These are phyloP conservation scores for Australoheros scitulus DNA, from an alignment of 2,113 vertebrate species.

Conservation along the genomic window DNA sequence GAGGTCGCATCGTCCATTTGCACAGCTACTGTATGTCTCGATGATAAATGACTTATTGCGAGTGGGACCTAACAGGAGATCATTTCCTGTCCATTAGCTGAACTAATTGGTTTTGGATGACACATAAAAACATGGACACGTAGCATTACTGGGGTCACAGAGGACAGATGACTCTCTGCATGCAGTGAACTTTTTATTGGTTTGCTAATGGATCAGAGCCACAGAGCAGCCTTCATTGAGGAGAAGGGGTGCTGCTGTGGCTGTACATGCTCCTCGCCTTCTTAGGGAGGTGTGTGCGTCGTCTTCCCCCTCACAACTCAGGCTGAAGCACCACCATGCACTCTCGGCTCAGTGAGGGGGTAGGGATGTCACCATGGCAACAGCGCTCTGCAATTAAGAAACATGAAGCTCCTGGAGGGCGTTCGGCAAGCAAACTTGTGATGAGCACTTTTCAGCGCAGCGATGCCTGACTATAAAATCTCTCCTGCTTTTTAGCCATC, in stretches of 20 bases:
- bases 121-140: neutral
- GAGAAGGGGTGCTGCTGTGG: conserved; percentile 6
- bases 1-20: neutral
- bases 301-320: neutral
- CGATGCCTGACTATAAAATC: neutral
- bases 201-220: neutral
- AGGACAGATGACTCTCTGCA: neutral
- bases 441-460: conserved; percentile 22
- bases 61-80: neutral
- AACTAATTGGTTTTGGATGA: conserved; percentile 18
- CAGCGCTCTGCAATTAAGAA: conserved; percentile 55
- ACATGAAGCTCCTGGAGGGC: conserved; percentile 55
- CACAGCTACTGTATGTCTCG: neutral
- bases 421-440: conserved; percentile 17
- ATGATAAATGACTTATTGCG: neutral
- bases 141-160: neutral
- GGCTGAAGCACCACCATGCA: conserved; percentile 28
- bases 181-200: neutral
- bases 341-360: conserved; percentile 31
- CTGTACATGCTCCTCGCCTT: conserved; percentile 28
- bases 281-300: neutral
- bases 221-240: neutral
- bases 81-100: conserved; percentile 38
- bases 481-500: conserved; percentile 15
- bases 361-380: conserved; percentile 71